phyloP scores from a whole-genome alignment of 1,140 invertebrate species.

The Triops cancriformis region DNA sequence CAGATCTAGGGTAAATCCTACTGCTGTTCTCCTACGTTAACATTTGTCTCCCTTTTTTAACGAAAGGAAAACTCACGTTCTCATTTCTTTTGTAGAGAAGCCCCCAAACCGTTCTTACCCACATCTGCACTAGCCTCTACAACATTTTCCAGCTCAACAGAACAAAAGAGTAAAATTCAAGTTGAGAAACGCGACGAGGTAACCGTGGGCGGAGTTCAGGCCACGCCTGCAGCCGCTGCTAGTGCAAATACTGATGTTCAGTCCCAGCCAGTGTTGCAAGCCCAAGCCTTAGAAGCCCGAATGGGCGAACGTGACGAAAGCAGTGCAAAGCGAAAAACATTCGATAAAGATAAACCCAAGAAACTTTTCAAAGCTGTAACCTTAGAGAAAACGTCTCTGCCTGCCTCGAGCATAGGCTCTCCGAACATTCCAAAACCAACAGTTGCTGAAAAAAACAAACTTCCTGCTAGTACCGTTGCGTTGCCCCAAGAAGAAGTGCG shows the following conservation, averaged over 20 bases:
- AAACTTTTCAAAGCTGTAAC: background rate
- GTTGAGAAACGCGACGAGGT: slow-evolving; percentile 70
- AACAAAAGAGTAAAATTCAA: slow-evolving; percentile 68
- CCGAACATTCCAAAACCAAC: background rate
- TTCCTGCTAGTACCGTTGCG: background rate
- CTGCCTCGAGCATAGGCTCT: background rate
- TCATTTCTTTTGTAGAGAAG: slow-evolving; percentile 15
- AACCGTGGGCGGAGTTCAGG: slow-evolving; percentile 37
- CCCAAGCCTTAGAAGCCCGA: slow-evolving; percentile 13
- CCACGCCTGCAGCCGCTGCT: slow-evolving; percentile 30
- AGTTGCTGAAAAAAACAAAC: background rate
- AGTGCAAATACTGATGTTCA: background rate
- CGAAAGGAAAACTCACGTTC: background rate
- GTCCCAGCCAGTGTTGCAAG: background rate
- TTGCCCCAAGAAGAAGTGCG: background rate
- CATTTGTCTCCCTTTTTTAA: too few relatives aligned
- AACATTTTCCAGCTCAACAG: slow-evolving; percentile 66
- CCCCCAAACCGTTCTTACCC: slow-evolving; percentile 14
- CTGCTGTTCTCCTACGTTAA: background rate
- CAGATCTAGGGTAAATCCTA: slow-evolving; percentile 49
- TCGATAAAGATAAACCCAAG: background rate
- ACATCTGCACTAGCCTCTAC: slow-evolving; percentile 33
- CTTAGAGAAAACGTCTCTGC: background rate
- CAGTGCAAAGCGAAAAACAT: background rate
- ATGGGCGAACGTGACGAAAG: slow-evolving; percentile 12